phyloP scores from a whole-genome alignment of 2,797 vertebrate species.

The Liasis olivaceus region DNA sequence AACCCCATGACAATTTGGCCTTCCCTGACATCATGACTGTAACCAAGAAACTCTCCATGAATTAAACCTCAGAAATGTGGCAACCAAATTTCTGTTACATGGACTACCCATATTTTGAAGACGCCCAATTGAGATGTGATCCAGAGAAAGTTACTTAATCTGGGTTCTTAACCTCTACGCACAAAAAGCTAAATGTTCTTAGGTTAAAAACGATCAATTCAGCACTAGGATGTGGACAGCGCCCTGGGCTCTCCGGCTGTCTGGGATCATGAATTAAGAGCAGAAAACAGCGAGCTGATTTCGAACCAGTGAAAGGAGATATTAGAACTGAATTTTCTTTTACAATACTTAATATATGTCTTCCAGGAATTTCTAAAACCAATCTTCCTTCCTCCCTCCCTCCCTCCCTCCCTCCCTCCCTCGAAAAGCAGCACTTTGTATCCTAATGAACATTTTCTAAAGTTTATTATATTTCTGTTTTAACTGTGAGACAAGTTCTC shows the following conservation, averaged over 20 bases:
- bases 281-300: background rate
- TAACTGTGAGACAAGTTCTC: background rate
- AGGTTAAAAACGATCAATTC: background rate
- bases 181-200: background rate
- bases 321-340: background rate
- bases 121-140: background rate
- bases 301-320: background rate
- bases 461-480: background rate
- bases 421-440: background rate
- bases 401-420: fast-evolving
- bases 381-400: fast-evolving
- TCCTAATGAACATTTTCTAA: background rate
- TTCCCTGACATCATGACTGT: background rate
- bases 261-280: background rate
- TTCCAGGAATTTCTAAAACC: background rate
- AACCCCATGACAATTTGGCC: background rate
- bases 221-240: constrained; percentile 44
- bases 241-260: background rate
- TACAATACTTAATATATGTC: background rate
- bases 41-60: background rate
- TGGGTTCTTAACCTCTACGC: background rate
- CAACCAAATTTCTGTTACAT: background rate
- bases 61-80: background rate
- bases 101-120: background rate
- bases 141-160: background rate